Base-by-base conservation (phyloP, 2,113 vertebrate genomes). In the Raja brachyura region DNA sequence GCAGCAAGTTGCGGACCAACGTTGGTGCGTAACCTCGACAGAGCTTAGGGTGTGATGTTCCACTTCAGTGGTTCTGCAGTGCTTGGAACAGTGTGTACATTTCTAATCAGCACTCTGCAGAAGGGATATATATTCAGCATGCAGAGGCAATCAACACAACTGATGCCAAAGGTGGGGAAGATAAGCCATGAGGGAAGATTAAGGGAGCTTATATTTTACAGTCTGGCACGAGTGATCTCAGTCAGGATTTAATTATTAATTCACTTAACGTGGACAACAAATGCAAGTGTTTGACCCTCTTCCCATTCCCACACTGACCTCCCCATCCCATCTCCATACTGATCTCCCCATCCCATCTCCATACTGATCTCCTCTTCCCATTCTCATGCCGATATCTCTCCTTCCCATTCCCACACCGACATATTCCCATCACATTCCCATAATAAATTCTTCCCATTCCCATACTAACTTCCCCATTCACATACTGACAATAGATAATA, bases 181-280 rank as follows among this genome's bases (percentile, higher is more conserved):
- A 85, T 85, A 61, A 85, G 22, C 54, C 59, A 11, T 85, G 81
- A 85, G 54, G 54, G 25, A n/a, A 85, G 56, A 85, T 85, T 85
- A 85, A 59, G 54, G 79, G 56, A 6, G 54, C 39, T 85, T 85
- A 85, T 61, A n/a, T 59, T 85, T 4, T 85, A 25, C 81, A 85
- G 25, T 85, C 78, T 20, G 18, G 78, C 20, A 20, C 22, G 39
- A 81, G 68, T 13, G 16, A 79, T 20, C 16, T 39, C 22, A 81
- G 20, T 83, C 48, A 25, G 79, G 56, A 6, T 9, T 25, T 59
- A 3, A n/a, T 13, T 61, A 14, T 61, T 85, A 22, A 85, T 61
- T 59, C 22, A 28, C 14, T 4, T 22, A 9, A 85, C 28, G 25
- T 61, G 48, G 48, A 9, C 39, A 54, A 25, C 54, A 85, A 81